Evolutionary conservation across 2,888 invertebrate species (phyloP), one percentile per base, ranked within the genome.

Genomic region (Caenorhabditis angaria): DNA sequence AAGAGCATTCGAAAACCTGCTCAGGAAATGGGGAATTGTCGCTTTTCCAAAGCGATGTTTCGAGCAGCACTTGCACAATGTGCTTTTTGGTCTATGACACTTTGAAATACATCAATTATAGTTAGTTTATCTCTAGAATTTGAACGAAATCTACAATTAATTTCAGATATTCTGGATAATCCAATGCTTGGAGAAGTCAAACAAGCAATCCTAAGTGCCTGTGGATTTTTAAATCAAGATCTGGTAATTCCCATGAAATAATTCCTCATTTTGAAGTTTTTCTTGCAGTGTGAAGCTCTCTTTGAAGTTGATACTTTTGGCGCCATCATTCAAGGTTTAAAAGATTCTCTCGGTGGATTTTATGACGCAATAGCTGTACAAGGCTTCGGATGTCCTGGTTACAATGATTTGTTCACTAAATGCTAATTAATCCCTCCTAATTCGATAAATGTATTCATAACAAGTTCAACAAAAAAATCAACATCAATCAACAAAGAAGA

Each of bases 331-430:
- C 61, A 60, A 18, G 77, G 70, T 29, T 53, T 77, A 2, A 58
- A 74, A 54, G 74, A 77, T 20, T 77, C 77, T 0, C 65, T 77
- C 2, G 77, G 77, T 18, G 47, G 68, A 18, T 71, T 77, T 61
- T 77, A 74, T 41, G 63, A 71, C 54, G 24, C 65, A 5, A 70
- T 77, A 12, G 77, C 63, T 2, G 68, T 70, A 8, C 65, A 69
- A 24, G 73, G 63, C 6, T 61, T 74, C 54, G 57, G 61, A 12
- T 77, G 74, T 29, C 62, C 58, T 5, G 47, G 47, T 20, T 65
- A 64, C 14, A 41, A 50, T 3, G 56, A 66, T n/a, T 54, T 74
- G 24, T 74, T 65, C 48, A 41, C 48, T 10, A 63, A 32, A 47
- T 71, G 71, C 41, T 71, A 62, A 48, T 65, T 47, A 18, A 14